Base-by-base conservation (phyloP, 2,113 vertebrate genomes). In the Polypterus senegalus region DNA sequence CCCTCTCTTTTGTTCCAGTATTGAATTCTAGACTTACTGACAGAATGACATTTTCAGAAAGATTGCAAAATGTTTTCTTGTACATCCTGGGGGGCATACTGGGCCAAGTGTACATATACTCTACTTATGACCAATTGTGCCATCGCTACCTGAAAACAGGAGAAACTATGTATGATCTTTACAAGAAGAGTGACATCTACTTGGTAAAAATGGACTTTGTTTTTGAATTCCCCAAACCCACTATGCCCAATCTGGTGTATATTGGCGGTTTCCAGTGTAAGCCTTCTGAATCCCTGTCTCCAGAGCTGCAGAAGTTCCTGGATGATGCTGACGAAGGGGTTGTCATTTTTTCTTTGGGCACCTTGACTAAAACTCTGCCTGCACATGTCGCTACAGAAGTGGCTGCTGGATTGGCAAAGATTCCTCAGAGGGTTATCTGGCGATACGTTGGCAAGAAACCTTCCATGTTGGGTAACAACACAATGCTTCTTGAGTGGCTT, bases 351-450 rank as follows among this genome's bases (percentile, higher is more conserved):
- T 79, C 81, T 3, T 54, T 86, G 7, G 82, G 82, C 1, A 76
- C 77, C 2, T n/a, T 81, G 5, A 49, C 82, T 0, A 70, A 68
- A 0, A 65, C 70, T 57, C 60, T 81, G 1, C 77, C 75, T 3
- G 60, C 57, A 2, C 62, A 80, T 1, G 43, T 70, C 11, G 67
- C 73, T 0, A 57, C 70, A 5, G 66, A 61, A 45, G 44, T 86
- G 0, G 78, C 79, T 1, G 70, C 78, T 3, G 74, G 74, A 0
- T 77, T 81, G 47, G 77, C 79, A 5, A 70, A 43, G 2, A 67
- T 83, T 3, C 78, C 77, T 5, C 79, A 83, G 63, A 79, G 74
- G 49, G 70, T 83, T 2, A 51, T 86, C n/a, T 85, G 82, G 79
- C 68, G 80, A 11, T 76, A 82, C 54, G 3, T 62, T 1, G 74